Conservation (phyloP, 2,113 vertebrate genomes). For the Mobula hypostoma region DNA sequence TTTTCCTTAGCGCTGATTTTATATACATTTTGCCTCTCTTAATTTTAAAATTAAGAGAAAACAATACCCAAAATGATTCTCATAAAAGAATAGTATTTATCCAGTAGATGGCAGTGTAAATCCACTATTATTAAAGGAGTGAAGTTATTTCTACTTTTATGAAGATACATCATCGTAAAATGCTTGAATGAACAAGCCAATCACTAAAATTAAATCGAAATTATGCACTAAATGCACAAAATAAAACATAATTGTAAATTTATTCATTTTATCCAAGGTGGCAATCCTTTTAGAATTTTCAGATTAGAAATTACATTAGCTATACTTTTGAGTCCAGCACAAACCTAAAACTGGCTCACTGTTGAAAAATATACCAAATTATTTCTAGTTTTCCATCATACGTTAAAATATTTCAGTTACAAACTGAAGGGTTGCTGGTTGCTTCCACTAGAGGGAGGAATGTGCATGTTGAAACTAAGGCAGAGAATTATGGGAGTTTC, state of each 20-base stretch:
- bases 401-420: background rate
- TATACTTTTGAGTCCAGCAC: background rate
- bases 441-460: conserved; percentile 25
- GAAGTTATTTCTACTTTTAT: background rate
- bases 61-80: no score
- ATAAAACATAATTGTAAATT: background rate
- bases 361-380: background rate
- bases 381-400: background rate
- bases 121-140: background rate
- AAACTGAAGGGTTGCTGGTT: background rate
- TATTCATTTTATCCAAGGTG: background rate
- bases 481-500: background rate
- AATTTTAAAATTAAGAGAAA: background rate
- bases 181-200: background rate
- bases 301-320: no score
- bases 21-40: background rate
- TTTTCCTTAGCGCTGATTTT: background rate
- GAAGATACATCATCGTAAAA: background rate
- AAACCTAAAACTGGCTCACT: background rate
- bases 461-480: background rate
- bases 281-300: background rate
- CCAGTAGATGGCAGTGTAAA: background rate
- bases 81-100: no score
- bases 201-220: conserved; percentile 3
- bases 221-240: background rate